These are phyloP conservation scores for Lordiphosa stackelbergi DNA, from an alignment of 1,140 invertebrate genomes.

Conservation along the genomic window DNA sequence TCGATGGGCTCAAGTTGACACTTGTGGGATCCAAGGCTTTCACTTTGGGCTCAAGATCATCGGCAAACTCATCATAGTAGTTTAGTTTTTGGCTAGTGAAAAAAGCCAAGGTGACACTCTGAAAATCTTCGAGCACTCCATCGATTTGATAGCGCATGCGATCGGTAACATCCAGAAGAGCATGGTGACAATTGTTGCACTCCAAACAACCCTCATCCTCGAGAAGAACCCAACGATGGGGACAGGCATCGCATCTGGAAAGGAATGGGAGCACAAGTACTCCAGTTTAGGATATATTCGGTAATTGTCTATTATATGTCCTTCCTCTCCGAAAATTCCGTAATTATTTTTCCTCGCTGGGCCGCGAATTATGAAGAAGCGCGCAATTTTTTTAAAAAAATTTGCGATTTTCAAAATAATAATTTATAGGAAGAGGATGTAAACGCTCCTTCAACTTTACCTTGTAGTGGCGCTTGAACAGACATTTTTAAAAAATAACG, in stretches of 20 bases:
- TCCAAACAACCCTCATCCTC: slow-evolving; percentile 84
- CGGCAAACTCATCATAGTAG: slow-evolving; percentile 84
- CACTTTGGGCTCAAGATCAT: slow-evolving; percentile 82
- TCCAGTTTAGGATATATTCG: too few species aligned
- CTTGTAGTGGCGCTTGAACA: too few species aligned
- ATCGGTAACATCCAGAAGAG: slow-evolving; percentile 91
- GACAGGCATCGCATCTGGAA: slow-evolving; percentile 90
- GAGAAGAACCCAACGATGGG: slow-evolving; percentile 87
- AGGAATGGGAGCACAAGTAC: neutral
- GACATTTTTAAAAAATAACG: too few species aligned
- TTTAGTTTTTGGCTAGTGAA: slow-evolving; percentile 87
- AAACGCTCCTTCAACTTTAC: too few species aligned
- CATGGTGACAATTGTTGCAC: slow-evolving; percentile 93
- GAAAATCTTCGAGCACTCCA: slow-evolving; percentile 84
- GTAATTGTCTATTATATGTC: too few species aligned
- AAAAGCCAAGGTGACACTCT: slow-evolving; percentile 83
- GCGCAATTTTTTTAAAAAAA: too few species aligned
- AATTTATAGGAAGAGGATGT: too few species aligned
- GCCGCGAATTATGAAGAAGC: too few species aligned
- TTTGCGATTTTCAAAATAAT: too few species aligned
- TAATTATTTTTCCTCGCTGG: too few species aligned
- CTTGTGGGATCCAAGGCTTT: slow-evolving; percentile 82
- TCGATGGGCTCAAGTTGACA: slow-evolving; percentile 81
- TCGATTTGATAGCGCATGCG: slow-evolving; percentile 82
- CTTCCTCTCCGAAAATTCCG: too few species aligned